Percentiles rank a stretch among this genome's conserved stretches.
These are phyloP conservation scores for Sebastes oblongus DNA, from an alignment of 2,797 vertebrate species.

Conservation along the genomic window DNA sequence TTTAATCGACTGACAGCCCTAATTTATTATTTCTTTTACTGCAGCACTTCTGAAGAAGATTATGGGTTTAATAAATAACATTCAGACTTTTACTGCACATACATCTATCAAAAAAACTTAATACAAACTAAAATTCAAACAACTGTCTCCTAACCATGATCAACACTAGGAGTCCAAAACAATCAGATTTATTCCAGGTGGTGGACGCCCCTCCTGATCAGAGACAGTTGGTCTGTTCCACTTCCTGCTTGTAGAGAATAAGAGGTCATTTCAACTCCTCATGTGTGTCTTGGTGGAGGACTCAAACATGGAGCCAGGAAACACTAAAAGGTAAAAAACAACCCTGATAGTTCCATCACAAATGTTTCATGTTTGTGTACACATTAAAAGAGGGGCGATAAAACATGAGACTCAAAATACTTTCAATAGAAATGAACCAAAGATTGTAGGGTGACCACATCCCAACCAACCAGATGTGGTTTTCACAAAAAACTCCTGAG, in stretches of 20 bases:
- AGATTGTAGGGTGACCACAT: background rate
- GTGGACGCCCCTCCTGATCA: background rate
- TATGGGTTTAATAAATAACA: background rate
- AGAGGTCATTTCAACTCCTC: background rate
- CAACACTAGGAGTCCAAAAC: background rate
- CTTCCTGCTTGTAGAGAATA: background rate
- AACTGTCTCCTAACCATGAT: background rate
- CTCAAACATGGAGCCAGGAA: background rate
- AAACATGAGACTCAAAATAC: background rate
- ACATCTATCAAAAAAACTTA: background rate
- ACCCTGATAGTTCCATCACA: background rate
- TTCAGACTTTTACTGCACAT: too few relatives aligned
- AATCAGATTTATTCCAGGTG: background rate
- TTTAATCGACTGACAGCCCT: too few relatives aligned
- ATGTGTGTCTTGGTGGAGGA: background rate
- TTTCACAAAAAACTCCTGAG: too few relatives aligned
- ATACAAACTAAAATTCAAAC: background rate
- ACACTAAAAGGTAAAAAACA: background rate
- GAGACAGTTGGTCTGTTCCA: constrained; percentile 5
- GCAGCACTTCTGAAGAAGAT: background rate
- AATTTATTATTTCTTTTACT: background rate
- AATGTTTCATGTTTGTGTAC: background rate
- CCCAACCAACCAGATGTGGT: too few relatives aligned
- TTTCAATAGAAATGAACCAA: background rate
- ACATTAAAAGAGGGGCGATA: background rate